phyloP scores from a whole-genome alignment of 2,113 vertebrate genomes.

The Numenius arquata region DNA sequence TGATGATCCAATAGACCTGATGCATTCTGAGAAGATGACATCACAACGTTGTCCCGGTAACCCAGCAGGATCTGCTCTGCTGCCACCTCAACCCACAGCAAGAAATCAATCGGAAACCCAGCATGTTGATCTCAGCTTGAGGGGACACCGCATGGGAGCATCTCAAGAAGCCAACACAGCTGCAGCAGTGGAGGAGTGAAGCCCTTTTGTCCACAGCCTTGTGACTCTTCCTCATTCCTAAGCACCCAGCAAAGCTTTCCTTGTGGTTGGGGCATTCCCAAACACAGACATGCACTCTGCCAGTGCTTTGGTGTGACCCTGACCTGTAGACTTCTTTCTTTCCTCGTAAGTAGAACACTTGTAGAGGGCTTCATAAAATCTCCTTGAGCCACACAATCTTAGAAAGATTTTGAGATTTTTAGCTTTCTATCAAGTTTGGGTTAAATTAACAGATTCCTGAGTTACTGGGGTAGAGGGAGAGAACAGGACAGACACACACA shows the following conservation, averaged over 20 bases:
- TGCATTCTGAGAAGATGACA: neutral
- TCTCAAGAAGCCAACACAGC: neutral
- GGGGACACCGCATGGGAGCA: neutral
- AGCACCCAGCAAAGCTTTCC: neutral
- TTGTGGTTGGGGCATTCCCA: neutral
- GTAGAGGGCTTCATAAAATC: neutral
- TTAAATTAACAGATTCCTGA: neutral
- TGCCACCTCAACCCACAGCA: neutral
- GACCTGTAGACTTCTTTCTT: neutral
- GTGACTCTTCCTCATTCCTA: neutral
- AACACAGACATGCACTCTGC: neutral
- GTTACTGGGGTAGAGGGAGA: neutral
- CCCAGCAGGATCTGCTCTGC: neutral
- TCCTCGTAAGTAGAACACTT: neutral
- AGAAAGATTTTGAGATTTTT: neutral
- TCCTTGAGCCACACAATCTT: neutral
- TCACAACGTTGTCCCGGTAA: neutral
- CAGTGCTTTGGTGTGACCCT: neutral
- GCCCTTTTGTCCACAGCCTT: neutral
- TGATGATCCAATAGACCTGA: neutral
- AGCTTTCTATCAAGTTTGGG: neutral
- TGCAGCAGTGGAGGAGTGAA: neutral
- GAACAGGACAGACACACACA: neutral
- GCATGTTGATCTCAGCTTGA: accelerated
- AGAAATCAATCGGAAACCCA: neutral